Base-by-base conservation (phyloP, 2,113 vertebrate species). In the Lanius ludovicianus region DNA sequence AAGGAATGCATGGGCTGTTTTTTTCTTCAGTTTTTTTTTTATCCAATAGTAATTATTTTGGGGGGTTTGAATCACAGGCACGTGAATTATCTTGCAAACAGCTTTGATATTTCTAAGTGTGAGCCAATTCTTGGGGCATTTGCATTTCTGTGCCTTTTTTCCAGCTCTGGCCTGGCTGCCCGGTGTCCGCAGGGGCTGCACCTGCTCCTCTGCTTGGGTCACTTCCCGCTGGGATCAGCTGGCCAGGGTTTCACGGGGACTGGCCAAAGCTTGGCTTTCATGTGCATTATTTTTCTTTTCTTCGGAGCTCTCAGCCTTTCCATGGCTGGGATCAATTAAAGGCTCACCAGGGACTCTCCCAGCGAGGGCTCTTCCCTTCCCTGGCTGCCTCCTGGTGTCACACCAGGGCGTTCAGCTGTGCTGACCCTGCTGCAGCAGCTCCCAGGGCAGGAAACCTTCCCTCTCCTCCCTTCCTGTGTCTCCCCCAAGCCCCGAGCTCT, bases 241-340 rank as follows among this genome's bases (percentile, higher is more conserved):
- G 18, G 5, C 90, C 75, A 5, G 84, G 13, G 22, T 33, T 80
- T 50, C 6, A 3, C 6, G 28, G 11, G 65, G 47, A 0, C 68
- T 65, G 60, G 46, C 73, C 49, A 56, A 41, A 47, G 37, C 87
- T 89, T 75, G 37, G 24, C 77, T 93, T 95, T 79, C 88, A 60
- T 90, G 42, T 78, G 64, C 44, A 1, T 56, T 47, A 1, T 65
- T 42, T 39, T 79, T 31, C 64, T 46, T 68, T 37, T 41, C 95
- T 89, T 93, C 41, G 5, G 67, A 68, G 94, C 94, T 67, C n/a
- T 77, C 90, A 84, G 88, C 87, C 81, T 91, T 92, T 56, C 79
- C 79, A 33, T 94, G 91, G 70, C 96, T 97, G 97, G 97, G 97
- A 97, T 97, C 93, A 88, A 96, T 97, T 97, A 96, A 97, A 92